Evolutionary conservation across 2,888 invertebrate species (phyloP).

Genomic region (Bellardia pandia): DNA sequence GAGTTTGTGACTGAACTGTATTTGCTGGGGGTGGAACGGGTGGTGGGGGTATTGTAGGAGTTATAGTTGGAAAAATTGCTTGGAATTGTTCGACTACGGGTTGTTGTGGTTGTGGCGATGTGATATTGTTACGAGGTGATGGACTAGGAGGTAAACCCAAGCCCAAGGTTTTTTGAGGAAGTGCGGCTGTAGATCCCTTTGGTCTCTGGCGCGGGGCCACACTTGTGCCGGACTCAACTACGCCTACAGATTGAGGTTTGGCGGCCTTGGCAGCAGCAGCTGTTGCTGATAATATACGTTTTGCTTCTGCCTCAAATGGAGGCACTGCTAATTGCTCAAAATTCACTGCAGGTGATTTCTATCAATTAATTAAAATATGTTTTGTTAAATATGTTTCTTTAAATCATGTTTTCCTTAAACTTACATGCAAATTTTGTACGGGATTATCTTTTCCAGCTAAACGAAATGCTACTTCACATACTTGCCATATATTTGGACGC

Average conservation of each 20-base stretch:
- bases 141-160: slow-evolving; percentile 86
- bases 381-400: neutral
- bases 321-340: slow-evolving; percentile 88
- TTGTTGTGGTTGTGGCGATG: slow-evolving; percentile 82
- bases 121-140: slow-evolving; percentile 83
- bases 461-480: slow-evolving; percentile 89
- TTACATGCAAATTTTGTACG: slow-evolving; percentile 91
- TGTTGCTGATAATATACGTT: slow-evolving; percentile 83
- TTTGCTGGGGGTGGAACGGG: slow-evolving; percentile 74
- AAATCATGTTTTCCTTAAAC: slow-evolving; percentile 75
- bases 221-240: slow-evolving; percentile 89
- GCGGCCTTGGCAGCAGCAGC: slow-evolving; percentile 78
- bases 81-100: slow-evolving; percentile 83
- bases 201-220: slow-evolving; percentile 93
- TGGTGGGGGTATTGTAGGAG: slow-evolving; percentile 74
- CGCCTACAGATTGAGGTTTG: slow-evolving; percentile 84
- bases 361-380: slow-evolving; percentile 73
- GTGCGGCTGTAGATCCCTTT: slow-evolving; percentile 86
- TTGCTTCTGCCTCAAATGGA: slow-evolving; percentile 89
- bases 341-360: slow-evolving; percentile 88
- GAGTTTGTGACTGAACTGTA: slow-evolving; percentile 70
- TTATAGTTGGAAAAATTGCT: slow-evolving; percentile 82
- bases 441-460: slow-evolving; percentile 90
- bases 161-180: slow-evolving; percentile 84
- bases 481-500: slow-evolving; percentile 95